Evolutionary conservation across 1,140 invertebrate species (phyloP).

Genomic region (Thaumatotibia leucotreta): DNA sequence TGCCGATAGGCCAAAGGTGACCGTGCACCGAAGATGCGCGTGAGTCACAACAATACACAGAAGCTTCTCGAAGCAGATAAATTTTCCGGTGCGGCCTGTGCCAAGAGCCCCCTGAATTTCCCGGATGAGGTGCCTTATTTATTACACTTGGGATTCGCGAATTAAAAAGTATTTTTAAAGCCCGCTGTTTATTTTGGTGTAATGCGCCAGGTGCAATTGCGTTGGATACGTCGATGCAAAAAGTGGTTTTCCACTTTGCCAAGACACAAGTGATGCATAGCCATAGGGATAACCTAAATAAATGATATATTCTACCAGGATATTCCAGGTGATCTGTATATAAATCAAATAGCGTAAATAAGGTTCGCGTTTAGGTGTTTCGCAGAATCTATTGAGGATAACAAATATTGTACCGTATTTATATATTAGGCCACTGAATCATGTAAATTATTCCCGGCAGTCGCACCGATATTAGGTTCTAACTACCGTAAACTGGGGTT

Average conservation of each 20-base stretch:
- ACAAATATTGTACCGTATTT: no score
- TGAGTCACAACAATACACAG: not conserved
- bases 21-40: not conserved
- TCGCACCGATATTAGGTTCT: no score
- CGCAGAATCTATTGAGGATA: no score
- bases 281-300: not conserved
- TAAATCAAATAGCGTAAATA: not conserved
- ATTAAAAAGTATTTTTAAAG: constrained; percentile 5
- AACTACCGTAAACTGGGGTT: no score
- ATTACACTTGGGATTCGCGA: not conserved
- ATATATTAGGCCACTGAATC: no score
- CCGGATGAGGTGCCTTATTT: constrained; percentile 1
- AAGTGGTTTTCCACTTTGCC: not conserved
- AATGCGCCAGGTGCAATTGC: constrained; percentile 7
- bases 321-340: no score
- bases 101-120: not conserved
- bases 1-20: not conserved
- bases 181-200: constrained; percentile 1
- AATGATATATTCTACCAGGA: no score
- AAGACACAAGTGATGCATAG: not conserved
- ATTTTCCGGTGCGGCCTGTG: not conserved
- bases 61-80: not conserved
- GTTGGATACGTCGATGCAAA: not conserved
- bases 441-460: no score
- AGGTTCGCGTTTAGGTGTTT: not conserved